Conservation (phyloP, 2,797 vertebrate species). For the Ptychadena robeensis region DNA sequence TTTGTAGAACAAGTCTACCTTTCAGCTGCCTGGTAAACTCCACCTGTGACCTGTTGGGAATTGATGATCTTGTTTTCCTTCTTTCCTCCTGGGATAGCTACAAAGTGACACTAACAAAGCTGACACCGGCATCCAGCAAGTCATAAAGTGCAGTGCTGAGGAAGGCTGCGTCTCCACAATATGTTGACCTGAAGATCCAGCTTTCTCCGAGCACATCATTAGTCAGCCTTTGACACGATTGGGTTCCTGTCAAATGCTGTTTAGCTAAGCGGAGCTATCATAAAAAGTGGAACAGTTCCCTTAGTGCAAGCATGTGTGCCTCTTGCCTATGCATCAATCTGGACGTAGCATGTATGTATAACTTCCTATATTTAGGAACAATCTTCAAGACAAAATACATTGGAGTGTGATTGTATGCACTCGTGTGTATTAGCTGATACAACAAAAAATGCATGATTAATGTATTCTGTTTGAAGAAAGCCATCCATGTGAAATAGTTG, state of each 20-base stretch:
- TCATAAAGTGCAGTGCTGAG: not conserved
- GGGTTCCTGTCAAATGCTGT: conserved; percentile 41
- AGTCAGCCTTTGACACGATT: conserved; percentile 41
- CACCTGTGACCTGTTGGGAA: not conserved
- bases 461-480: not conserved
- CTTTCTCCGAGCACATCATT: conserved; percentile 22
- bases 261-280: conserved; percentile 32
- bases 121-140: not conserved
- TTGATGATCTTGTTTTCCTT: not conserved
- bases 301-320: not conserved
- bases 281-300: conserved; percentile 23
- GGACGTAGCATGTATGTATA: not conserved
- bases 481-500: not conserved
- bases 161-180: conserved; percentile 16
- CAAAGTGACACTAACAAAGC: not conserved
- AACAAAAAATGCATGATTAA: not conserved
- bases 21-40: not conserved
- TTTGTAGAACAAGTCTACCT: not conserved
- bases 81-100: not conserved
- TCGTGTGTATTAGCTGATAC: not conserved
- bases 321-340: not conserved
- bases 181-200: conserved; percentile 25
- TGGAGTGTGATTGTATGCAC: not conserved
- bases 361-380: not conserved
- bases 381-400: not conserved